Conservation (phyloP, 35 echinoderm and acorn worm genomes). For the Strongylocentrotus purpuratus region DNA sequence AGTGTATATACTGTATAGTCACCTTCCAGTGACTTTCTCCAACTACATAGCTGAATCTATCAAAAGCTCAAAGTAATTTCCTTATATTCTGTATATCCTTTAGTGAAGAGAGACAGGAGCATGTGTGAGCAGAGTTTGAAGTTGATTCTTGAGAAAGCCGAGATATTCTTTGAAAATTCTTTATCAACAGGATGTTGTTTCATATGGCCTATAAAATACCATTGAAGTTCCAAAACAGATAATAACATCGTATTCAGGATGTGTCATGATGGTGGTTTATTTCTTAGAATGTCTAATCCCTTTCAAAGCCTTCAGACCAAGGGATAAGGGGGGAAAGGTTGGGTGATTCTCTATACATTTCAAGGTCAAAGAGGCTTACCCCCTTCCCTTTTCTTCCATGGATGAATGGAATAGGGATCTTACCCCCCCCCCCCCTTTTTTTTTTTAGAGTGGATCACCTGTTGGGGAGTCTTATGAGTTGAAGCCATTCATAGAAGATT, state of each 20-base stretch:
- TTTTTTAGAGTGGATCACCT: too few species aligned
- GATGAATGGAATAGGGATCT: not conserved
- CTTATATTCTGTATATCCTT: not conserved
- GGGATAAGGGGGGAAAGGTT: too few species aligned
- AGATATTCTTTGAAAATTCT: not conserved
- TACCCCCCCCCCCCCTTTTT: too few species aligned
- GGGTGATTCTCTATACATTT: not conserved
- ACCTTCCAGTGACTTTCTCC: not conserved
- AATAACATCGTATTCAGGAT: too few species aligned
- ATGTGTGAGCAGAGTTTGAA: not conserved
- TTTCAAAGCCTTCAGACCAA: too few species aligned
- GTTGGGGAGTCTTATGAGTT: too few species aligned
- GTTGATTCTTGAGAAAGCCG: not conserved
- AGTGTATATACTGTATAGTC: not conserved
- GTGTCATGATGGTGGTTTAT: too few species aligned
- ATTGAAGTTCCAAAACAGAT: too few species aligned
- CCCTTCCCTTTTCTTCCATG: not conserved
- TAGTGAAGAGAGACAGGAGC: not conserved
- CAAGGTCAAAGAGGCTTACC: not conserved
- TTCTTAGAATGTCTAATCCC: too few species aligned
- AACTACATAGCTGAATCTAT: not conserved
- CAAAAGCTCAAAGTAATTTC: not conserved
- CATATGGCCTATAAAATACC: too few species aligned
- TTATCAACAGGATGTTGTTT: too few species aligned
- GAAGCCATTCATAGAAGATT: too few species aligned